Conservation (phyloP, 2,888 invertebrate genomes). For the Hemicrepidius hirtus region DNA sequence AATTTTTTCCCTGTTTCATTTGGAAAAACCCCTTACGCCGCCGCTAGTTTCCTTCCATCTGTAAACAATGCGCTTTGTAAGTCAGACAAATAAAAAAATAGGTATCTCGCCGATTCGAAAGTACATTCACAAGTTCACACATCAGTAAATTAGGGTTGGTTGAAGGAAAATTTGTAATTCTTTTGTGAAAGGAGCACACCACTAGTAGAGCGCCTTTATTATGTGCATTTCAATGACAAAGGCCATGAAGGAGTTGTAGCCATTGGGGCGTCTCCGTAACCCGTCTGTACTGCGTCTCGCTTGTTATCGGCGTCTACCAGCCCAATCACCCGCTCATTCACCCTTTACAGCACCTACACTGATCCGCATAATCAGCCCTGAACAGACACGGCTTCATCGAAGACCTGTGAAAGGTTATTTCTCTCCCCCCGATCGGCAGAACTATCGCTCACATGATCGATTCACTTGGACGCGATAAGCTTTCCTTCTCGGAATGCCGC, state of each 20-base stretch:
- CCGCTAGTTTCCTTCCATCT: too few relatives aligned
- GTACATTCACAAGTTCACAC: too few relatives aligned
- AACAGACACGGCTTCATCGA: constrained; percentile 57
- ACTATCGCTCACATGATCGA: constrained; percentile 42
- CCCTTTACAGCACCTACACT: constrained; percentile 56
- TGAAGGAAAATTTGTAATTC: constrained; percentile 45
- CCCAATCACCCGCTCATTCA: constrained; percentile 61
- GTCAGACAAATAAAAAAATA: too few relatives aligned
- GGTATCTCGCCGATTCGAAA: too few relatives aligned
- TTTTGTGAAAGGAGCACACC: constrained; percentile 37
- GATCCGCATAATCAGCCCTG: constrained; percentile 62
- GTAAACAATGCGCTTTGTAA: too few relatives aligned
- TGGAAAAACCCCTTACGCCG: too few relatives aligned
- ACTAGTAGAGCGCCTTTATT: constrained; percentile 31
- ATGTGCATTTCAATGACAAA: constrained; percentile 52
- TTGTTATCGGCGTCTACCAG: constrained; percentile 62
- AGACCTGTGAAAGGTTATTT: constrained; percentile 40
- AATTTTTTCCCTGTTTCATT: too few relatives aligned
- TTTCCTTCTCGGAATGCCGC: not conserved
- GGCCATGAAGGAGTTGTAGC: constrained; percentile 47
- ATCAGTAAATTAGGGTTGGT: too few relatives aligned
- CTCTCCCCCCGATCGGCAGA: constrained; percentile 9
- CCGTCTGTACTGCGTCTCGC: constrained; percentile 57
- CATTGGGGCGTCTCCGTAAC: constrained; percentile 49
- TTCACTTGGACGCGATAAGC: constrained; percentile 37